Conservation (phyloP, 2,113 vertebrate genomes). For the Hoplias malabaricus region DNA sequence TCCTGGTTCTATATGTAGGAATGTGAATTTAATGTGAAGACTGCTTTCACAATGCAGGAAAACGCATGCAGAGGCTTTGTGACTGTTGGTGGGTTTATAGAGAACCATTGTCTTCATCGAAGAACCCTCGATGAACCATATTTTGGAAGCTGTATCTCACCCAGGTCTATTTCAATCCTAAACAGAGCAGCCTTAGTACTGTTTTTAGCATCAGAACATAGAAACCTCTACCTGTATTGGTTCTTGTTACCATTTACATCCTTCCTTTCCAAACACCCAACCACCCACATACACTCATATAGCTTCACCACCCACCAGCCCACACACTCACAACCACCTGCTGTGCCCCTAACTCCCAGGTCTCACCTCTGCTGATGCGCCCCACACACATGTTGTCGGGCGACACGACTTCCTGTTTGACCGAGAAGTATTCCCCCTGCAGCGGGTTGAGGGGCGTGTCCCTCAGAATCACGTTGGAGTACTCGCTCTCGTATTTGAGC, state of each 20-base stretch:
- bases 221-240: background rate
- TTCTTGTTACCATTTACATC: background rate
- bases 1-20: too few species aligned
- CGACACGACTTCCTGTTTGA: slow-evolving; percentile 97
- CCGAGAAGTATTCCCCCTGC: slow-evolving; percentile 88
- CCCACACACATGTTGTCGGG: slow-evolving; percentile 99
- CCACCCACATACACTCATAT: slow-evolving; percentile 22
- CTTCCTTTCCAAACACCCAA: background rate
- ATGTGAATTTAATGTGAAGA: too few species aligned
- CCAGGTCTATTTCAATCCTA: too few species aligned
- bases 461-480: slow-evolving; percentile 86
- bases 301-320: slow-evolving; percentile 4
- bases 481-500: slow-evolving; percentile 96
- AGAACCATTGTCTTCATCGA: too few species aligned
- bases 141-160: too few species aligned
- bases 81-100: too few species aligned
- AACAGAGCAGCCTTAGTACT: too few species aligned
- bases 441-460: slow-evolving; percentile 85
- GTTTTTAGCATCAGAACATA: background rate
- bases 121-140: too few species aligned
- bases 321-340: background rate
- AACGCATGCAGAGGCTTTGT: too few species aligned
- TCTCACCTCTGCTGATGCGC: slow-evolving; percentile 91
- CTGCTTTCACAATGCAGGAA: too few species aligned
- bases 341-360: background rate